A percentile compares a stretch with the other conserved stretches of the same genome.
Evolutionary conservation across 2,113 vertebrate species (phyloP).

Genomic region (Manacus vitellinus): DNA sequence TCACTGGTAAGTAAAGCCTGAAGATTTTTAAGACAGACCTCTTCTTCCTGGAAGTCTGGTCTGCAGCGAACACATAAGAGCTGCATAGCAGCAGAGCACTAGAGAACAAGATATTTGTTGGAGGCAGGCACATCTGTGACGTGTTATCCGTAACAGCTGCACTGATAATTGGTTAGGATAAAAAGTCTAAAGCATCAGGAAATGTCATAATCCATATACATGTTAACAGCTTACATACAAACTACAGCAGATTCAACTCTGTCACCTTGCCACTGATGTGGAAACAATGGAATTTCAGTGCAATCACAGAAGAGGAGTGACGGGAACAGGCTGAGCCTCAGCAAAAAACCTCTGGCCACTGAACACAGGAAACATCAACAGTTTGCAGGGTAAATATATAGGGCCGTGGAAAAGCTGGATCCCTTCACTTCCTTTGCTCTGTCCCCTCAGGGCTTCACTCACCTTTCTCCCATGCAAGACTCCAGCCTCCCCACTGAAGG

Average conservation of each 20-base stretch:
- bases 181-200: not conserved
- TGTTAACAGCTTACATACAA: not conserved
- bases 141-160: not conserved
- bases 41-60: not conserved
- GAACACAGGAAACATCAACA: not conserved
- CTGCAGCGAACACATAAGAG: not conserved
- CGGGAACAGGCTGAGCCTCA: not conserved
- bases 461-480: not conserved
- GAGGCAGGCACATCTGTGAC: not conserved
- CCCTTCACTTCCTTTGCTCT: not conserved
- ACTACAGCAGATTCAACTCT: not conserved
- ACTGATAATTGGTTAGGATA: not conserved
- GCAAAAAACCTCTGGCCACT: not conserved
- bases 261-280: not conserved
- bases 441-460: rapidly evolving
- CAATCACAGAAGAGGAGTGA: not conserved
- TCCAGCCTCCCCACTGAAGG: not conserved
- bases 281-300: not conserved
- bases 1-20: not conserved
- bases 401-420: not conserved
- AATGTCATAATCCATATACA: not conserved
- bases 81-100: not conserved
- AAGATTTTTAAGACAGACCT: not conserved
- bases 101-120: not conserved
- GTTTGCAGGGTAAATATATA: not conserved